These are phyloP conservation scores for Actinia equina DNA, from an alignment of 64 coral and sea anemone genomes.

Conservation along the genomic window DNA sequence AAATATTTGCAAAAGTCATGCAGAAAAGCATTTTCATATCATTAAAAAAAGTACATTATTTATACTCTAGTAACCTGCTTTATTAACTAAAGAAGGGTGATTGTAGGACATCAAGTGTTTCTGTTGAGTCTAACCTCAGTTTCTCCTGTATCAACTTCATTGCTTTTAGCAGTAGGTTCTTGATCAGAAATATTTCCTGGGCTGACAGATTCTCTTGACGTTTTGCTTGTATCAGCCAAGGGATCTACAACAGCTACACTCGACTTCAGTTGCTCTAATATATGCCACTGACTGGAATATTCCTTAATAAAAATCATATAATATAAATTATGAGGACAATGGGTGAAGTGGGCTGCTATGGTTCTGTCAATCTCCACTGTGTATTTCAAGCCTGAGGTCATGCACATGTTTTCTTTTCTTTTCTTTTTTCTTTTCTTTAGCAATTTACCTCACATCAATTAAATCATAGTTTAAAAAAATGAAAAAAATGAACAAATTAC, in stretches of 20 bases:
- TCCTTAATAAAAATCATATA: slow-evolving; percentile 11
- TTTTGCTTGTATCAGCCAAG: not conserved
- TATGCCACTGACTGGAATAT: slow-evolving; percentile 52
- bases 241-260: slow-evolving; percentile 12
- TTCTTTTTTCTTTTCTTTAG: no score
- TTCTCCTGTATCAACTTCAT: not conserved
- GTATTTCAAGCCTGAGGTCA: no score
- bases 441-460: no score
- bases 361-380: no score
- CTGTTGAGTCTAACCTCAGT: not conserved
- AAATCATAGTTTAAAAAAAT: no score
- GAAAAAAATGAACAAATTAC: no score
- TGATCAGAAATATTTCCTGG: not conserved
- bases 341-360: not conserved
- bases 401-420: no score
- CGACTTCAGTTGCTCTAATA: slow-evolving; percentile 44
- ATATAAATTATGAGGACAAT: not conserved
- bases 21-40: no score
- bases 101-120: not conserved
- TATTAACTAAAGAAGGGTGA: no score
- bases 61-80: no score
- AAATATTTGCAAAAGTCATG: no score
- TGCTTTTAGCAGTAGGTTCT: not conserved
- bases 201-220: not conserved
- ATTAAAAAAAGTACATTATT: no score